Evolutionary conservation across 2,113 vertebrate genomes (phyloP).

Genomic region (Corythoichthys intestinalis): DNA sequence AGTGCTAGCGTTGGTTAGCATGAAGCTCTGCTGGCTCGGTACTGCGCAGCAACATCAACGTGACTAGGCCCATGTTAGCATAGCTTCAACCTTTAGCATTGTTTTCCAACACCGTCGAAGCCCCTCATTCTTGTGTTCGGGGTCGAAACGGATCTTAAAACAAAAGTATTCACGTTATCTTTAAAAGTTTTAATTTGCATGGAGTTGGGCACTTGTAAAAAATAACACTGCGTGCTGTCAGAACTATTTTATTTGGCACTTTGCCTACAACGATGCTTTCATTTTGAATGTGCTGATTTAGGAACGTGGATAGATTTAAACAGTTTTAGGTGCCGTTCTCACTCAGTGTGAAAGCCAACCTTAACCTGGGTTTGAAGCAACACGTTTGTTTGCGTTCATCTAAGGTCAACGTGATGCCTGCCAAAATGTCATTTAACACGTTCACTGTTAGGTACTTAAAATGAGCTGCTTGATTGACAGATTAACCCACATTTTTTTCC

Average conservation of each 20-base stretch:
- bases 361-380: background rate
- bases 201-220: constrained; percentile 10
- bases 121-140: background rate
- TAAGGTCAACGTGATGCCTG: background rate
- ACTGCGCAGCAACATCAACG: constrained; percentile 59
- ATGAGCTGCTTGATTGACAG: constrained; percentile 22
- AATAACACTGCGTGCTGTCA: constrained; percentile 30
- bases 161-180: background rate
- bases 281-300: background rate
- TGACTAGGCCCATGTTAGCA: constrained; percentile 61
- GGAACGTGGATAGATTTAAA: background rate
- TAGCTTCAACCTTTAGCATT: constrained; percentile 45
- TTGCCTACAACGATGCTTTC: background rate
- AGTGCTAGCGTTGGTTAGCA: constrained; percentile 45
- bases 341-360: background rate
- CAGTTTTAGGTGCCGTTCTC: background rate
- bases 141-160: background rate
- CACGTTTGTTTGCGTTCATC: background rate
- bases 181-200: background rate
- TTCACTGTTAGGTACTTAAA: background rate
- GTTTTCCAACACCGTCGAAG: background rate
- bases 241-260: constrained; percentile 7
- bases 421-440: background rate
- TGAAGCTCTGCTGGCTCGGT: constrained; percentile 42
- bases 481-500: constrained; percentile 50